Conservation (phyloP, 2,113 vertebrate species). For the Chaetodon auriga region DNA sequence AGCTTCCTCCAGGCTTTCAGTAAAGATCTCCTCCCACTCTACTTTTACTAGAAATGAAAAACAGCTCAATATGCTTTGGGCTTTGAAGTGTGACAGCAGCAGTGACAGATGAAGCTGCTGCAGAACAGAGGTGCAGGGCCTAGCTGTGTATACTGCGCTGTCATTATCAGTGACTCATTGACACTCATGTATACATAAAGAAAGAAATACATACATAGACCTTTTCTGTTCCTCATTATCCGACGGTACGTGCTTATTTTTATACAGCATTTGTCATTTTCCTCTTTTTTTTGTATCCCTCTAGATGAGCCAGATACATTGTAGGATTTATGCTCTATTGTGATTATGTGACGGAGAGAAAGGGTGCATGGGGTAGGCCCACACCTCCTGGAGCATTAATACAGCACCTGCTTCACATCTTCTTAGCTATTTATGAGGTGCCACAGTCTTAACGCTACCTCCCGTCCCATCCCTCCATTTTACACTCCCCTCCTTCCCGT, state of each 20-base stretch:
- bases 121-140: slow-evolving; percentile 57
- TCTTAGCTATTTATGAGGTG: slow-evolving; percentile 79
- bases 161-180: slow-evolving; percentile 66
- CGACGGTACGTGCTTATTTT: neutral
- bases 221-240: slow-evolving; percentile 36
- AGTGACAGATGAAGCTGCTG: slow-evolving; percentile 61
- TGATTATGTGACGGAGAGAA: slow-evolving; percentile 20
- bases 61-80: slow-evolving; percentile 62
- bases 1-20: slow-evolving; percentile 64
- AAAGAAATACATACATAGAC: slow-evolving; percentile 7
- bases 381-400: slow-evolving; percentile 50
- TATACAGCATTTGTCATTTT: slow-evolving; percentile 4
- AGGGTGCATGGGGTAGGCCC: slow-evolving; percentile 14
- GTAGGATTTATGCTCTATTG: slow-evolving; percentile 29
- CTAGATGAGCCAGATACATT: neutral
- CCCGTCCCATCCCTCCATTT: slow-evolving; percentile 13
- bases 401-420: slow-evolving; percentile 82
- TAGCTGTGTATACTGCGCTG: slow-evolving; percentile 46
- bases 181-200: slow-evolving; percentile 36
- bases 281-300: slow-evolving; percentile 1
- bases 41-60: slow-evolving; percentile 68
- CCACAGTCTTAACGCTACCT: slow-evolving; percentile 36
- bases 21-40: slow-evolving; percentile 69
- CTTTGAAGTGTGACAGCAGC: slow-evolving; percentile 73
- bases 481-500: slow-evolving; percentile 19